phyloP scores from a whole-genome alignment of 1,140 invertebrate species.

The Cyphomyrmex costatus region DNA sequence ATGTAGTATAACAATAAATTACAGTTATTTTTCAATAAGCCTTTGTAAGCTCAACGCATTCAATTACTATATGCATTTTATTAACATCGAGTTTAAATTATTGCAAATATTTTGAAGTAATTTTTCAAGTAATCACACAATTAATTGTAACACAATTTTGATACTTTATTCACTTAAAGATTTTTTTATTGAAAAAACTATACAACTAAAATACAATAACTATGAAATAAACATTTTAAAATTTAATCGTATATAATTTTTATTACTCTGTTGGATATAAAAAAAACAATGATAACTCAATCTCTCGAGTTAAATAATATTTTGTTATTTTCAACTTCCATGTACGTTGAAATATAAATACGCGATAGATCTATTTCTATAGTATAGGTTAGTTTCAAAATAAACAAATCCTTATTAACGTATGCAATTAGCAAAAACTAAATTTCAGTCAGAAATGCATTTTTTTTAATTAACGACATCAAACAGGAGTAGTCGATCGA shows the following conservation, averaged over 20 bases:
- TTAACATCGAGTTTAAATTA: neutral
- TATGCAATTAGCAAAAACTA: no score
- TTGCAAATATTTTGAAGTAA: neutral
- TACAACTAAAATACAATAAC: no score
- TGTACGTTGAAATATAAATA: no score
- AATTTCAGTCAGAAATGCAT: no score
- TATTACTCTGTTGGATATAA: neutral
- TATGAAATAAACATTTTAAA: neutral
- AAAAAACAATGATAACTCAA: no score
- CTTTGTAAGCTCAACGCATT: neutral
- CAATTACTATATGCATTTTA: neutral
- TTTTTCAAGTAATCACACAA: neutral
- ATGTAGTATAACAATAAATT: neutral
- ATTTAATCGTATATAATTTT: neutral
- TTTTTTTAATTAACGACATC: no score
- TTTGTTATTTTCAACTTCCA: no score
- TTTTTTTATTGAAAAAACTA: neutral
- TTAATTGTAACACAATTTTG: neutral
- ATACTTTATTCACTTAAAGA: neutral
- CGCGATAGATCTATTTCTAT: no score
- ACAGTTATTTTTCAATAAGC: slow-evolving; percentile 10
- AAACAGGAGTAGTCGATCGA: no score
- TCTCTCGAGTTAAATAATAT: no score
- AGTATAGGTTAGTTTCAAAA: no score
- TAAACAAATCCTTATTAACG: no score